Base-by-base conservation (phyloP, 2,888 invertebrate genomes). In the Oligia strigilis region DNA sequence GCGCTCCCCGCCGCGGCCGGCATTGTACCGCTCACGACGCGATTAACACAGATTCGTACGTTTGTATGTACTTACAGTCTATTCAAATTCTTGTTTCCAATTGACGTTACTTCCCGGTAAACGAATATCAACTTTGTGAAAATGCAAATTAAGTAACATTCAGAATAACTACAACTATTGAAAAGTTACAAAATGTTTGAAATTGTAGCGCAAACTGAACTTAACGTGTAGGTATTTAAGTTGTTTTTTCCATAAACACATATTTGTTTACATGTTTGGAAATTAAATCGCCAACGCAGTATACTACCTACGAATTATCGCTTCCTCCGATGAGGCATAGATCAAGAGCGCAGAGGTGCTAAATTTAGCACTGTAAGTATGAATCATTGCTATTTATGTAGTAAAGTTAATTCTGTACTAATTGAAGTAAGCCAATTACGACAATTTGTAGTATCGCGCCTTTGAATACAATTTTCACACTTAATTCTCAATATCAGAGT, bases 31-130 rank as follows among this genome's bases (percentile, higher is more conserved):
- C 83, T 84, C 92, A 85, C 88, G 87, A 84, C 79, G 80, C 87
- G 92, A 93, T 94, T 94, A 93, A 93, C 93, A 92, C 92, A 91
- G 91, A 92, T 92, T 91, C 88, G 88, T 92, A 92, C 89, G 86
- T 91, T 77, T 66, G 52, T 85, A 84, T 80, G 17, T 46, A 55
- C 29, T 40, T 62, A 82, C 40, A 58, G 40, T 49, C 65, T 43
- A 58, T 83, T 40, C 49, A 83, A 80, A 80, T 60, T 65, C 49
- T 58, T 65, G 40, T 43, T 40, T 77, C 23, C 11, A 13, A 64
- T 75, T n/a, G 13, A 62, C 0, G 17, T 52, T 64, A 40, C 17
- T 29, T 13, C 17, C 11, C 13, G 11, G 43, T 60, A 29, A 40
- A 29, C 19, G 23, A 52, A 29, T 17, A 62, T 43, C 2, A 49